Evolutionary conservation across 2,113 vertebrate species (phyloP).

Genomic region (Leiothrix lutea): DNA sequence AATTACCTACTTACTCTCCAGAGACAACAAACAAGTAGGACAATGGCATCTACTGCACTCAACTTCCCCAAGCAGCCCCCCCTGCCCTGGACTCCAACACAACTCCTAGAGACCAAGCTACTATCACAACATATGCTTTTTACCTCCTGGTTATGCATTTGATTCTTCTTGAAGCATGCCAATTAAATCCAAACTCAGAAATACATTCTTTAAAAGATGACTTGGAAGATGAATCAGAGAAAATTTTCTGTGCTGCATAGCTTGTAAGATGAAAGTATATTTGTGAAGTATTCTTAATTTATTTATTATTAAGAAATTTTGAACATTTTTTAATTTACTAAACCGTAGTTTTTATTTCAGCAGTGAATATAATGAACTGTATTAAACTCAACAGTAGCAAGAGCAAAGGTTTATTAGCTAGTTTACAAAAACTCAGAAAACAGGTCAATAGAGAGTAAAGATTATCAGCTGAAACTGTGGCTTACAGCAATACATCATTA

Average conservation of each 20-base stretch:
- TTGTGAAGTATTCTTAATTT: neutral
- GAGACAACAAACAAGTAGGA: neutral
- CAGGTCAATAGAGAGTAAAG: constrained; percentile 35
- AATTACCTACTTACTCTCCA: neutral
- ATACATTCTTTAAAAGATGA: neutral
- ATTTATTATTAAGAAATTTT: neutral
- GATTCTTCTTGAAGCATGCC: neutral
- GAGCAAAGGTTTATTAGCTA: constrained; percentile 38
- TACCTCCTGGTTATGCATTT: neutral
- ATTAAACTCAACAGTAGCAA: constrained; percentile 12
- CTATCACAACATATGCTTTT: neutral
- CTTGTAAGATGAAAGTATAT: neutral
- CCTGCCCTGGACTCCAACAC: neutral
- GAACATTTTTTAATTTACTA: constrained; percentile 34
- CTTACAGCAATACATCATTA: constrained; percentile 31
- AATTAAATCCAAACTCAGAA: neutral
- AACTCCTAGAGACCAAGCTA: neutral
- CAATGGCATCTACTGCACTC: neutral
- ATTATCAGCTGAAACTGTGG: constrained; percentile 43
- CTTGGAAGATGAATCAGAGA: neutral
- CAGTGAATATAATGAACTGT: neutral
- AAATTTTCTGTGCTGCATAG: neutral
- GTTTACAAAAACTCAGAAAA: constrained; percentile 46
- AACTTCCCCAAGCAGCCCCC: neutral
- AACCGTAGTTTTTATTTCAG: neutral